phyloP scores from a whole-genome alignment of 2,888 invertebrate species.

The Pyrgus malvae region DNA sequence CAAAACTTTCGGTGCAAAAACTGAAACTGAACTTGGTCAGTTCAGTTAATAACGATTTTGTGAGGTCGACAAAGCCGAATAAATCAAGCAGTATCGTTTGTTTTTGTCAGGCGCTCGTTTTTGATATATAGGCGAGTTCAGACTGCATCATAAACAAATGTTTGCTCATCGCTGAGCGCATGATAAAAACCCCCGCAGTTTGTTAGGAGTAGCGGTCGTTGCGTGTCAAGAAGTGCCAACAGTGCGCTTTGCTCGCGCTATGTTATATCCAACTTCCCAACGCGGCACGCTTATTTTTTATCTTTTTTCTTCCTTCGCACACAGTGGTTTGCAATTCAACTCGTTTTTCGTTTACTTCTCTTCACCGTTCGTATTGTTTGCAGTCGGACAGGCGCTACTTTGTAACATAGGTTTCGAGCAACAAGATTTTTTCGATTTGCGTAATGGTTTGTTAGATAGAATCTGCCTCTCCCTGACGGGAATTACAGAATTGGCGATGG shows the following conservation, averaged over 20 bases:
- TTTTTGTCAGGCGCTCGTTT: conserved; percentile 58
- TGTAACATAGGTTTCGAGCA: conserved; percentile 50
- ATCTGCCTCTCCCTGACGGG: conserved; percentile 31
- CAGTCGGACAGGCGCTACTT: conserved; percentile 51
- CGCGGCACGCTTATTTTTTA: conserved; percentile 26
- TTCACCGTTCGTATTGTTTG: conserved; percentile 59
- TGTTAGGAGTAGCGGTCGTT: conserved; percentile 51
- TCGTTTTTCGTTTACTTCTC: conserved; percentile 60
- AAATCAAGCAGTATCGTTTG: conserved; percentile 55
- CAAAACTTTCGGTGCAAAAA: conserved; percentile 7
- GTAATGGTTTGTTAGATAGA: conserved; percentile 49
- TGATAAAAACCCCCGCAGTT: conserved; percentile 58
- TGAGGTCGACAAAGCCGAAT: conserved; percentile 53
- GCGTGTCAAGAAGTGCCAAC: conserved; percentile 58
- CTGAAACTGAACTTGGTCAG: conserved; percentile 17
- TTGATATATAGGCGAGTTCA: conserved; percentile 57
- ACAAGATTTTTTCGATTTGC: conserved; percentile 49
- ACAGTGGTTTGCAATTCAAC: conserved; percentile 58
- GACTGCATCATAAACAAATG: conserved; percentile 60
- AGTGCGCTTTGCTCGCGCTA: conserved; percentile 41
- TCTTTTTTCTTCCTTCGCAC: conserved; percentile 47
- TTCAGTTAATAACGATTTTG: conserved; percentile 43
- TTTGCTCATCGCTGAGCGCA: conserved; percentile 48
- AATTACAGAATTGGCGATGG: conserved; percentile 27
- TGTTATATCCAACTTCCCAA: conserved; percentile 40